These are phyloP conservation scores for Tangara arthus DNA, from an alignment of 2,797 vertebrate species.

Conservation along the genomic window DNA sequence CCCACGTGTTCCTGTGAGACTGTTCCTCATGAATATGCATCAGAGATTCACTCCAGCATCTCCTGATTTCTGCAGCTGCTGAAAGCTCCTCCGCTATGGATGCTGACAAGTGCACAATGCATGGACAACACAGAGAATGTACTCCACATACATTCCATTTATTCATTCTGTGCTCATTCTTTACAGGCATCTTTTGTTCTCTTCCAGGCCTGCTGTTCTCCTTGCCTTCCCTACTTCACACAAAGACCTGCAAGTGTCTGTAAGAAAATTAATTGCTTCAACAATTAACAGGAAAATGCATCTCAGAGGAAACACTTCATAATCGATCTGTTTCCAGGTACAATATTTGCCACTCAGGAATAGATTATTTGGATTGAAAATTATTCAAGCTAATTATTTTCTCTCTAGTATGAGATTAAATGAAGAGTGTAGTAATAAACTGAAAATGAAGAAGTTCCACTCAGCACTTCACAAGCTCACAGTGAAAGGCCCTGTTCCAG, in stretches of 20 bases:
- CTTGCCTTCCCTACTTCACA: not conserved
- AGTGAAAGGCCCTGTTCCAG: accelerated
- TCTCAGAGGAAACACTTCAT: slow-evolving; percentile 66
- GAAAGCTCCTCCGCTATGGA: not conserved
- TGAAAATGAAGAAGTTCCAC: not conserved
- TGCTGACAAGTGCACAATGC: not conserved
- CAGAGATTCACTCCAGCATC: not conserved
- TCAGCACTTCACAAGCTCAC: not conserved
- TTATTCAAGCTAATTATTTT: slow-evolving; percentile 58
- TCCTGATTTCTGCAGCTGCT: not conserved
- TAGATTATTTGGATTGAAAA: slow-evolving; percentile 60
- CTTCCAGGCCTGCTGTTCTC: not conserved
- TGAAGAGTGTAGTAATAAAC: not conserved
- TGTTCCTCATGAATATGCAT: not conserved
- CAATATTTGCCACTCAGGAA: slow-evolving; percentile 55
- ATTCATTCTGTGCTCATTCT: not conserved
- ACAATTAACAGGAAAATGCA: slow-evolving; percentile 37
- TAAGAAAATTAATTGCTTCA: slow-evolving; percentile 68
- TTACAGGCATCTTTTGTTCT: not conserved
- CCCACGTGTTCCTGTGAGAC: not conserved
- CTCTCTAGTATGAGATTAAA: not conserved
- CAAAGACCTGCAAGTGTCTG: not conserved
- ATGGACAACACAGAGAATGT: not conserved
- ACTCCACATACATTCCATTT: accelerated
- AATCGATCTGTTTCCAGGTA: slow-evolving; percentile 48